Percentiles rank a stretch among this genome's conserved stretches.
Conservation (phyloP, 2,113 vertebrate genomes). For the Myiozetetes cayanensis region DNA sequence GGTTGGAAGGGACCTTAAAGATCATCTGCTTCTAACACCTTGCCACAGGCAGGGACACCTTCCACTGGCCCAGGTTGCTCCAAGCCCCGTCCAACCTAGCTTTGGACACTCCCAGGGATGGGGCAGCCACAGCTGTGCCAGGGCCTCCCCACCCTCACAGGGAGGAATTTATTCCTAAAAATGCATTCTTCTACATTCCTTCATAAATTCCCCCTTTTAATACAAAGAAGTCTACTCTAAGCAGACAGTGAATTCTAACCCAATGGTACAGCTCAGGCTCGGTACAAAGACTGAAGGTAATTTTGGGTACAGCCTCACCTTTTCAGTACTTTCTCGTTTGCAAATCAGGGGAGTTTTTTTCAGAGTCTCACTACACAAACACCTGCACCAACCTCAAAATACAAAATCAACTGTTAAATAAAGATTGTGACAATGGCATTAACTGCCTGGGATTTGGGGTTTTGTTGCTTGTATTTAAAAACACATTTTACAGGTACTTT, state of each 20-base stretch:
- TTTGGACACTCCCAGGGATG: background rate
- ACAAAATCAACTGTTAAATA: background rate
- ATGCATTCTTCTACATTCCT: background rate
- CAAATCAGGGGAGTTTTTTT: background rate
- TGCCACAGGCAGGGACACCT: background rate
- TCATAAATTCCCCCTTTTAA: rapidly evolving
- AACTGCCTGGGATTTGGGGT: background rate
- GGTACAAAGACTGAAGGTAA: background rate
- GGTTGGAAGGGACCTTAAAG: background rate
- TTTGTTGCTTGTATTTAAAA: background rate
- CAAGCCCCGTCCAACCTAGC: rapidly evolving
- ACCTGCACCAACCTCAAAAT: background rate
- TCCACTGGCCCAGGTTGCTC: rapidly evolving
- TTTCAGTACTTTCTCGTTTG: background rate
- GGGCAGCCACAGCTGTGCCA: background rate
- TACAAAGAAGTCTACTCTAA: background rate
- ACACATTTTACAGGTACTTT: background rate
- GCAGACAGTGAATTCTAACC: background rate
- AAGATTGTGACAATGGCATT: background rate
- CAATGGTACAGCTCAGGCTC: rapidly evolving
- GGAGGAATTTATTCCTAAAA: background rate
- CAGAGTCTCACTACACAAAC: background rate
- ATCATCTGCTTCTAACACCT: background rate
- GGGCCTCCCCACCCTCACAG: rapidly evolving
- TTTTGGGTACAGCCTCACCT: background rate